A percentile compares a stretch with the other conserved stretches of the same genome.
Evolutionary conservation across 2,888 invertebrate species (phyloP).

Genomic region (Chelonus formosanus): DNA sequence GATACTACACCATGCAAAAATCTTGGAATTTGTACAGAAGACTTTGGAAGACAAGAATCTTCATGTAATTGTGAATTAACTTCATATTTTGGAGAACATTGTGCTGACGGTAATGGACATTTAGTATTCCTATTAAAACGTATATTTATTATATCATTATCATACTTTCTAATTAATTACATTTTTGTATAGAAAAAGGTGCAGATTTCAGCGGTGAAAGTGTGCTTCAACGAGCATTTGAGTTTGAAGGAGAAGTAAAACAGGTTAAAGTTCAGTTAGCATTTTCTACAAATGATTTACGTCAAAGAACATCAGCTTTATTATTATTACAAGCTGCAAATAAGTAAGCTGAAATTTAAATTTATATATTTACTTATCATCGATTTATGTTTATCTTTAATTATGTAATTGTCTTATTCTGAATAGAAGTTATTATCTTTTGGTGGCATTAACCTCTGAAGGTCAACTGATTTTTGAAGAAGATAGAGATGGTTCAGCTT

Average conservation of each 20-base stretch:
- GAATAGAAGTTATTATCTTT: constrained; percentile 83
- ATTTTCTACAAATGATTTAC: constrained; percentile 82
- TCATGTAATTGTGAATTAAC: constrained; percentile 90
- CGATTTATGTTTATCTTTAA: constrained; percentile 5
- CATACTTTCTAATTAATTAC: neutral
- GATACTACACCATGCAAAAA: constrained; percentile 88
- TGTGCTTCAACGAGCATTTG: constrained; percentile 80
- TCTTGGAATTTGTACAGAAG: constrained; percentile 86
- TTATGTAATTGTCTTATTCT: constrained; percentile 26
- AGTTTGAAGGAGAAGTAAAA: constrained; percentile 74
- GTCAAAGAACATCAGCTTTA: constrained; percentile 81
- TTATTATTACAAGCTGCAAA: constrained; percentile 84
- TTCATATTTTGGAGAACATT: constrained; percentile 88
- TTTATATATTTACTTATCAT: neutral
- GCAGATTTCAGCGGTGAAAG: constrained; percentile 91
- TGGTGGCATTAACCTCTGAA: constrained; percentile 83
- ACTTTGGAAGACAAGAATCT: constrained; percentile 85
- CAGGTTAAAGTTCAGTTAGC: constrained; percentile 86
- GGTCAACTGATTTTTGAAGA: constrained; percentile 87
- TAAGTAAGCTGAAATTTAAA: constrained; percentile 68
- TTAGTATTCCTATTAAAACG: neutral
- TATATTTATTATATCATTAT: constrained; percentile 3
- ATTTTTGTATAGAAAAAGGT: constrained; percentile 73
- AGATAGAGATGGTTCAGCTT: constrained; percentile 79
- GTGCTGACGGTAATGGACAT: constrained; percentile 72